Evolutionary conservation across 2,113 vertebrate species (phyloP).

Genomic region (Plecotus auritus): DNA sequence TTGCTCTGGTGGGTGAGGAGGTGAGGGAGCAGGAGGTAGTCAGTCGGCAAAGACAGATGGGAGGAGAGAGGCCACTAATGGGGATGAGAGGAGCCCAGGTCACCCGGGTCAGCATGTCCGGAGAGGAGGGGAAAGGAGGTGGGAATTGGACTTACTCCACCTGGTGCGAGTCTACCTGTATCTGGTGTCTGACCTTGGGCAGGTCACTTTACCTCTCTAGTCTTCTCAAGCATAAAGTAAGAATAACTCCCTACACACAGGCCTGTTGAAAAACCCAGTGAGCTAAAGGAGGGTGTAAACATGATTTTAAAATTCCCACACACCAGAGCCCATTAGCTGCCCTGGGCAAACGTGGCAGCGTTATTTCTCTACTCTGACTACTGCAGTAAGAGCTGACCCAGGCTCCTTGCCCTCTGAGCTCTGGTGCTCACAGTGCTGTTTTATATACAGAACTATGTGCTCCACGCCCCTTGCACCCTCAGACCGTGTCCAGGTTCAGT

Average conservation of each 20-base stretch:
- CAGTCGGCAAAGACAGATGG: not conserved
- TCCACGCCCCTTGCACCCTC: not conserved
- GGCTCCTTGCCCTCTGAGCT: not conserved
- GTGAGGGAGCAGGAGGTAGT: not conserved
- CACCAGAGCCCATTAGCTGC: not conserved
- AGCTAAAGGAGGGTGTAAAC: not conserved
- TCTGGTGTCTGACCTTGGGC: not conserved
- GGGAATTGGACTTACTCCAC: not conserved
- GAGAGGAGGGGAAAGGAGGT: not conserved
- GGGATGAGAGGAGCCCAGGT: not conserved
- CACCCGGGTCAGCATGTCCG: not conserved
- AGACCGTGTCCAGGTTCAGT: not conserved
- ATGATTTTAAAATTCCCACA: not conserved
- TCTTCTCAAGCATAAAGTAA: conserved; percentile 12
- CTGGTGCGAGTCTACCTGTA: not conserved
- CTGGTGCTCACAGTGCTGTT: not conserved
- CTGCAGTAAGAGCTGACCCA: not conserved
- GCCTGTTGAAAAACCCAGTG: not conserved
- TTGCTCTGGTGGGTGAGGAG: not conserved
- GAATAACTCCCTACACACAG: not conserved
- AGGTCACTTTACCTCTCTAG: not conserved
- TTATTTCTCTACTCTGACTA: not conserved
- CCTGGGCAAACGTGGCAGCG: not conserved
- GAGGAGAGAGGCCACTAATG: not conserved
- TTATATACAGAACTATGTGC: not conserved